phyloP scores from a whole-genome alignment of 1,140 invertebrate species.

The Caenorhabditis tropicalis region DNA sequence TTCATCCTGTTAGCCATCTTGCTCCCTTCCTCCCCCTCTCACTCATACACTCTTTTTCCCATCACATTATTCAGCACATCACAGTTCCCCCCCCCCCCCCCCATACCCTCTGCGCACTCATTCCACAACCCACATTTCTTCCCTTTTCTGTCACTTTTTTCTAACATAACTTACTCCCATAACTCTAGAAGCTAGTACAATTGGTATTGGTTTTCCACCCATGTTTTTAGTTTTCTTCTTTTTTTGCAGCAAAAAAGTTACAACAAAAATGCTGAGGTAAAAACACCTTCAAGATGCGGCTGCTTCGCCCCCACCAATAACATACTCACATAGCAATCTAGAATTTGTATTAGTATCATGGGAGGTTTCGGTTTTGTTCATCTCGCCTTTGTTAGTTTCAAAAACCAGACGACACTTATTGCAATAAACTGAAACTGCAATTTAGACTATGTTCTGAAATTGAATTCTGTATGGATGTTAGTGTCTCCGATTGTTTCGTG shows the following conservation, averaged over 20 bases:
- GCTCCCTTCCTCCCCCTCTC: not conserved
- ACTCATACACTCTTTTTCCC: not conserved
- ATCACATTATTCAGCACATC: slow-evolving; percentile 45
- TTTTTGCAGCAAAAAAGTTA: not conserved
- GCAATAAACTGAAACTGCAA: slow-evolving; percentile 4
- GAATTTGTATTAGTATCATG: slow-evolving; percentile 26
- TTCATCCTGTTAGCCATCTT: not conserved
- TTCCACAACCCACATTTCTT: not conserved
- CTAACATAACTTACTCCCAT: slow-evolving; percentile 27
- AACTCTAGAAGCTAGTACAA: slow-evolving; percentile 3
- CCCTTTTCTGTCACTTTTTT: slow-evolving; percentile 34
- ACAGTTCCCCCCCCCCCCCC: not conserved
- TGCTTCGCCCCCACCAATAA: not conserved
- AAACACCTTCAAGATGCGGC: not conserved
- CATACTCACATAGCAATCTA: not conserved
- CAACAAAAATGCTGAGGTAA: not conserved
- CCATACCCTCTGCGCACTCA: not conserved
- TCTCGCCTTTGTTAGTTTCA: not conserved
- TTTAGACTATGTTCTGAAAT: not conserved
- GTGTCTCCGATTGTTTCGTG: no score
- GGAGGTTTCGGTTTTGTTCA: not conserved
- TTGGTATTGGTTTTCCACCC: not conserved
- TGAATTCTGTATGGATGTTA: not conserved
- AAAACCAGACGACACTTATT: not conserved
- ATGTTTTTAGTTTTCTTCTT: not conserved